Conservation (phyloP, 2,797 vertebrate genomes). For the Picus viridis region DNA sequence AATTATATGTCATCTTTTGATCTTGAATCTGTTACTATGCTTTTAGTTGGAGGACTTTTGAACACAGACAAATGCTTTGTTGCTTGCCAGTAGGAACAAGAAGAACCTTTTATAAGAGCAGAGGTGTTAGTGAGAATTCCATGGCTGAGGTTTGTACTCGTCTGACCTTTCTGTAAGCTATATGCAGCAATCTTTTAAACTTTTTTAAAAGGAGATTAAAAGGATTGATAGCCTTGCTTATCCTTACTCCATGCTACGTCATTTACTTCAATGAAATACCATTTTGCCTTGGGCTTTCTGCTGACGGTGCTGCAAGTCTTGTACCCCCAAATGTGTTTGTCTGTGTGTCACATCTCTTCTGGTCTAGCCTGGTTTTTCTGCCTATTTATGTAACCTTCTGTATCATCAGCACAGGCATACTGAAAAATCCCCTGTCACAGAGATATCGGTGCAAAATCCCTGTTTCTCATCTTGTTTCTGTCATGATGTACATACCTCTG, state of each 20-base stretch:
- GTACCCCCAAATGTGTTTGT: background rate
- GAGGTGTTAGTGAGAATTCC: background rate
- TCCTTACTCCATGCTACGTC: background rate
- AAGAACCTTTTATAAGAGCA: background rate
- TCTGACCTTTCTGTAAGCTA: background rate
- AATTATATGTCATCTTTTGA: background rate
- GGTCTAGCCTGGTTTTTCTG: background rate
- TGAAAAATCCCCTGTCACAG: background rate
- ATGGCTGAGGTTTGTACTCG: background rate
- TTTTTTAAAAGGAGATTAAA: background rate
- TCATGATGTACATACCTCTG: background rate
- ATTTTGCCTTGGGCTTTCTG: constrained; percentile 20
- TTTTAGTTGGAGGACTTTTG: background rate
- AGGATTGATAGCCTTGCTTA: constrained; percentile 3
- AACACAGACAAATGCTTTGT: background rate
- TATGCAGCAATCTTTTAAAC: background rate
- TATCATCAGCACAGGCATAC: background rate
- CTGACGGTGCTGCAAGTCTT: background rate
- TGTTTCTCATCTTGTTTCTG: background rate
- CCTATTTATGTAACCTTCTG: background rate
- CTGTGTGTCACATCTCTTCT: background rate
- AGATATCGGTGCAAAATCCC: background rate
- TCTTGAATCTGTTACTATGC: background rate
- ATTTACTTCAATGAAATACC: background rate
- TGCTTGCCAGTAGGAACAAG: background rate